Base-by-base conservation (phyloP, 2,888 invertebrate species). In the Abrostola tripartita region DNA sequence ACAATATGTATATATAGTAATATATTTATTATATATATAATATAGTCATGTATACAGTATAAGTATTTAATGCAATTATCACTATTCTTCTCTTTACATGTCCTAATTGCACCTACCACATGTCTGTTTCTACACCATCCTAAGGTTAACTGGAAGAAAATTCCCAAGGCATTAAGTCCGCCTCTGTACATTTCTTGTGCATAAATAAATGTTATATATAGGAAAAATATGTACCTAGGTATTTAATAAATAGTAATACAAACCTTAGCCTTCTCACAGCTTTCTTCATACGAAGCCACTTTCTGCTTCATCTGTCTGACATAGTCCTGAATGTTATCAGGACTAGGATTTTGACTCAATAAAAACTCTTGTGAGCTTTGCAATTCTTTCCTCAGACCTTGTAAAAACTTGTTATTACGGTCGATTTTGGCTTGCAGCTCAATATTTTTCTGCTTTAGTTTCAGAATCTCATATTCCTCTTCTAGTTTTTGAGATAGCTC, bases 241-340 rank as follows among this genome's bases (percentile, higher is more conserved):
- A 24, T n/a, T n/a, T n/a, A n/a, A n/a, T 49, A 35, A 36, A 8
- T 42, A 7, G n/a, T 7, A 14, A 47, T n/a, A 49, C 71, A 61
- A 81, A 95, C 95, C 89, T 88, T 91, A 1, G 90, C 88, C 52
- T 89, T 90, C 10, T 88, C 88, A 71, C 84, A 91, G 64, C 85
- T 92, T 60, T 93, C 90, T 66, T 93, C 92, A 81, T 94, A 95
- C 0, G 89, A 89, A 8, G 79, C 84, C 0, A 94, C 83, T 59
- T 93, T 94, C 65, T 88, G 90, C 61, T 88, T 90, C 81, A 91
- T 72, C 78, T 90, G 90, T n/a, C 90, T 83, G 5, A 93, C 88
- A 68, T 85, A 82, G 12, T 94, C 93, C 41, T 88, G 85, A 42
- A 93, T 87, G 64, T 87, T 90, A 5, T 89, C 89, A 0, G 92